Evolutionary conservation across 2,888 invertebrate species (phyloP), one percentile per base, ranked within the genome.

Genomic region (Steinernema hermaphroditum): DNA sequence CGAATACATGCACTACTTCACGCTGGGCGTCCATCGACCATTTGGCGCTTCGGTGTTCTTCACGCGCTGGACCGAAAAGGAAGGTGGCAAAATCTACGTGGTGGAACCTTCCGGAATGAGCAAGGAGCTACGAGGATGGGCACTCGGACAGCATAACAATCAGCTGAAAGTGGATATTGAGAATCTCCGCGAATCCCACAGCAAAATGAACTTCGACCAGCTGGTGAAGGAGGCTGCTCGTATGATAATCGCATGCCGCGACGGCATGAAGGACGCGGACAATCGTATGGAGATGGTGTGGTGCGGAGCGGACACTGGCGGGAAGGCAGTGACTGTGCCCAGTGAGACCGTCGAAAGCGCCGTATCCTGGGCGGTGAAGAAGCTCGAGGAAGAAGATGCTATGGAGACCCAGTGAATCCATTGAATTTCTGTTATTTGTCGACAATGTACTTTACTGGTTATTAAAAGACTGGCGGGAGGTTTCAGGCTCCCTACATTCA

Each of bases 121-220:
- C 69, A 94, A 93, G 92, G 94, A 96, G 22, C 97, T 95, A 88
- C 92, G 91, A 87, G 97, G 96, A 14, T 96, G 96, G 90, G 96
- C 97, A 9, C 92, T 96, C 79, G 98, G 98, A 72, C 99, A 99
- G 89, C 97, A 97, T 0, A 95, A 96, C 87, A 98, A 98, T 88
- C 93, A 95, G 54, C 97, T 97, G 0, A 97, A 98, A 90, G 98
- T 98, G 62, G 98, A 99, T 90, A 96, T 99, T 86, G 98, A 99
- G 88, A 99, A 98, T 88, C 89, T 96, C 69, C 94, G 94, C 37
- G 12, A 4, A 4, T n/a, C n/a, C n/a, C n/a, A n/a, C n/a, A 37
- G 37, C 37, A 37, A 37, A 12, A 8, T 37, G 37, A 12, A 37
- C 12, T 37, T 37, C 44, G 75, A 84, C 44, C 78, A 86, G 14